These are phyloP conservation scores for Eudemis profundana DNA, from an alignment of 2,888 invertebrate genomes.

Conservation along the genomic window DNA sequence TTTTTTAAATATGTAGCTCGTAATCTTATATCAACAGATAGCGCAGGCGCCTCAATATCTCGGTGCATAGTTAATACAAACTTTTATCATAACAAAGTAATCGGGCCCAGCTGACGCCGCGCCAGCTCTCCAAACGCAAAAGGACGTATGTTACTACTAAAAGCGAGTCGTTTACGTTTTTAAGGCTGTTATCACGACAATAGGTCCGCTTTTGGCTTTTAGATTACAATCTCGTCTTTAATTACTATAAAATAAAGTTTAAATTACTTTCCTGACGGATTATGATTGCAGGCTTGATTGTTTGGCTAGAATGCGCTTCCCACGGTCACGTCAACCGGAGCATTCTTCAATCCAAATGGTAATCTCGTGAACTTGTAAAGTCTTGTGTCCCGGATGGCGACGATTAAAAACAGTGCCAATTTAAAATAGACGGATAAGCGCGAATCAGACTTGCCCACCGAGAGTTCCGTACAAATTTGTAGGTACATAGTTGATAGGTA, in stretches of 20 bases:
- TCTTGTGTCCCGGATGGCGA: constrained; percentile 58
- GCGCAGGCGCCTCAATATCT: constrained; percentile 44
- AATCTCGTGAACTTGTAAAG: constrained; percentile 47
- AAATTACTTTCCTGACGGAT: constrained; percentile 22
- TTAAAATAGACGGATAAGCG: no score
- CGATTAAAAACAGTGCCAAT: constrained; percentile 40
- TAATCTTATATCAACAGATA: constrained; percentile 41
- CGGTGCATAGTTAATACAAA: constrained; percentile 42
- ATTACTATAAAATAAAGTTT: constrained; percentile 44
- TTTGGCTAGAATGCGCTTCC: constrained; percentile 52
- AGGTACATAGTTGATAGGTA: no score
- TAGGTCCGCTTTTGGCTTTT: background rate
- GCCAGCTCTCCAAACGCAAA: background rate
- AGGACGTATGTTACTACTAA: background rate
- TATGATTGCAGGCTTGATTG: constrained; percentile 15
- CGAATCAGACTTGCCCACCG: no score
- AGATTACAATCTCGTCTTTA: constrained; percentile 31
- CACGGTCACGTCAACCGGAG: constrained; percentile 66
- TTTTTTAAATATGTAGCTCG: constrained; percentile 21
- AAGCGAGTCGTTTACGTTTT: background rate
- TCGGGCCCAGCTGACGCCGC: constrained; percentile 51
- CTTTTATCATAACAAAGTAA: constrained; percentile 51
- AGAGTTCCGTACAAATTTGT: no score
- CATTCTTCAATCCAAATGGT: constrained; percentile 50
- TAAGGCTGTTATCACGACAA: constrained; percentile 46